A percentile compares a stretch with the other conserved stretches of the same genome.
Conservation (phyloP, 2,113 vertebrate genomes). For the Trachemys scripta region DNA sequence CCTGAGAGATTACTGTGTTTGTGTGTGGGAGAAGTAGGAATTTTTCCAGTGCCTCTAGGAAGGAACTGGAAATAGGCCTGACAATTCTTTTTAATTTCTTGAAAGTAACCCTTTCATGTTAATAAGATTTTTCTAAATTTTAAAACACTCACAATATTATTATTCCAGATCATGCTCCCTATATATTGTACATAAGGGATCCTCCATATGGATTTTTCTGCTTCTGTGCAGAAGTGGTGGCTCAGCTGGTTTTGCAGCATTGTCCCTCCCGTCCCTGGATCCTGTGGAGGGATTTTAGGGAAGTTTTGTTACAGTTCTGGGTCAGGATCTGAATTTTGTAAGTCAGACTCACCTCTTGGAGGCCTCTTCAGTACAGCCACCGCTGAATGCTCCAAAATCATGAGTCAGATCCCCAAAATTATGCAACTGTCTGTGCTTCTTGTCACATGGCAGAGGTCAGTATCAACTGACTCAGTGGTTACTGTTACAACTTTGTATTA, state of each 20-base stretch:
- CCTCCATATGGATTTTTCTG: not conserved
- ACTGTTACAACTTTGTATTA: fast-evolving
- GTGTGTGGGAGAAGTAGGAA: not conserved
- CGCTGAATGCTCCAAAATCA: not conserved
- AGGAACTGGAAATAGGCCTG: not conserved
- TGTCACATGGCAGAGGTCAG: not conserved
- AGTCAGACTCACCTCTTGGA: not conserved
- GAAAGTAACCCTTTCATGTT: not conserved
- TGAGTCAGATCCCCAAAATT: not conserved
- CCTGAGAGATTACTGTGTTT: not conserved
- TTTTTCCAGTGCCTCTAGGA: not conserved
- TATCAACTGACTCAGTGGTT: not conserved
- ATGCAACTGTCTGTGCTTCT: not conserved
- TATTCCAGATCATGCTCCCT: not conserved
- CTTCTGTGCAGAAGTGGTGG: not conserved
- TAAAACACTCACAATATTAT: not conserved
- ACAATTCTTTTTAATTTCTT: not conserved
- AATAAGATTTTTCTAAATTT: not conserved
- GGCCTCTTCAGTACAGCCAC: not conserved
- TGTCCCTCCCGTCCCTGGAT: too few species aligned
- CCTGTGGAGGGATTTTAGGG: too few species aligned
- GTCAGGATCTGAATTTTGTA: too few species aligned
- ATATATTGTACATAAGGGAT: not conserved
- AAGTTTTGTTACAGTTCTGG: not conserved
- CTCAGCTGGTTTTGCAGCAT: not conserved